Evolutionary conservation across 2,888 invertebrate genomes (phyloP).

Genomic region (Dynastes maya): DNA sequence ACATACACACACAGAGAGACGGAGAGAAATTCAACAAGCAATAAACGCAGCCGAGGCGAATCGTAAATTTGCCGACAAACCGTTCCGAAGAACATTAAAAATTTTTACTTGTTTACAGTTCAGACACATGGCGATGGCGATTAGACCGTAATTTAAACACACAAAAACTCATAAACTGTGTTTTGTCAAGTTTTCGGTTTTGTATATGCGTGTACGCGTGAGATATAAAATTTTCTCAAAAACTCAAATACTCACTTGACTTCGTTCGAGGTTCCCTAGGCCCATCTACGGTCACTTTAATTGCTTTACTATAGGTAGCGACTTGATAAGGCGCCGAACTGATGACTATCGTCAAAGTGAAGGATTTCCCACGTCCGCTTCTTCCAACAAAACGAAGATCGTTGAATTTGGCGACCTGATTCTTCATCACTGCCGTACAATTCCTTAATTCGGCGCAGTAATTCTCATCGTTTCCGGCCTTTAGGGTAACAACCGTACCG

Average conservation of each 20-base stretch:
- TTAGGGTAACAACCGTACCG: constrained; percentile 93
- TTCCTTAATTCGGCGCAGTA: constrained; percentile 96
- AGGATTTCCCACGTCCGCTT: constrained; percentile 97
- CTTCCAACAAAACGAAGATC: constrained; percentile 98
- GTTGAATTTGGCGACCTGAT: constrained; percentile 98
- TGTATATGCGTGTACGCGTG: constrained; percentile 24
- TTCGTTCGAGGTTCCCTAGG: constrained; percentile 97
- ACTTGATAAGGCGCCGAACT: constrained; percentile 86
- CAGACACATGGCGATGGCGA: constrained; percentile 61
- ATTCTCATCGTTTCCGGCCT: constrained; percentile 99
- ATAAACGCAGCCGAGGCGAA: constrained; percentile 47
- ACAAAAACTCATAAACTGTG: constrained; percentile 51
- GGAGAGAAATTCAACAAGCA: constrained; percentile 44
- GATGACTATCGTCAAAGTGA: constrained; percentile 95
- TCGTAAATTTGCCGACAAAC: constrained; percentile 65
- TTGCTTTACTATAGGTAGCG: constrained; percentile 95
- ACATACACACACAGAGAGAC: neutral
- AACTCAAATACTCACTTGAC: constrained; percentile 85
- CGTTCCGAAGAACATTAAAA: constrained; percentile 60
- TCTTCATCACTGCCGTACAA: constrained; percentile 95
- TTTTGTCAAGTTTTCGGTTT: constrained; percentile 53
- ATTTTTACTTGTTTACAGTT: constrained; percentile 64
- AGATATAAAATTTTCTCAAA: neutral
- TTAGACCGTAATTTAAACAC: constrained; percentile 60
- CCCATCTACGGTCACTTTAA: constrained; percentile 99